phyloP scores from a whole-genome alignment of 1,140 invertebrate species.

The Brachionus asplanchnoidis region DNA sequence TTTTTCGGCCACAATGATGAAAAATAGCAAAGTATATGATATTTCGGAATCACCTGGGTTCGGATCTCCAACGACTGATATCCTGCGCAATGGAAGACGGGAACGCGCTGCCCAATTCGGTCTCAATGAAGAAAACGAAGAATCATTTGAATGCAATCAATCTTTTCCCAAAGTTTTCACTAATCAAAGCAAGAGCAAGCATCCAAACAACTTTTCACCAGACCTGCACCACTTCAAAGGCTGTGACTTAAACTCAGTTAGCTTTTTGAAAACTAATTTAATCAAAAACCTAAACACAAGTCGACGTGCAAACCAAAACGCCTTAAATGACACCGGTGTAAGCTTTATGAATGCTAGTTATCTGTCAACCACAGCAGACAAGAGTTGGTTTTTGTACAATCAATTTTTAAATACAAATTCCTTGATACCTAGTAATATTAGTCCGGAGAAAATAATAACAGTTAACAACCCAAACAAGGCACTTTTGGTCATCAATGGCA shows the following conservation, averaged over 20 bases:
- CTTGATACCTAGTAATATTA: slow-evolving; percentile 27
- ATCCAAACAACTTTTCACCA: slow-evolving; percentile 41
- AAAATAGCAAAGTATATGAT: slow-evolving; percentile 42
- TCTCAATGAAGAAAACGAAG: slow-evolving; percentile 43
- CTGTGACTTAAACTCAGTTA: slow-evolving; percentile 23
- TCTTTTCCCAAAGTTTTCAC: slow-evolving; percentile 49
- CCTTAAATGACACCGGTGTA: slow-evolving; percentile 43
- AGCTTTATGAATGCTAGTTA: slow-evolving; percentile 10
- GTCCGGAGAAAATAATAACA: slow-evolving; percentile 43
- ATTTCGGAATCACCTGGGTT: slow-evolving; percentile 46
- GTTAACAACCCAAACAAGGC: slow-evolving; percentile 56
- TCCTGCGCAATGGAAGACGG: slow-evolving; percentile 45
- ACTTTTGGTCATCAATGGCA: slow-evolving; percentile 53
- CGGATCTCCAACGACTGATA: slow-evolving; percentile 48
- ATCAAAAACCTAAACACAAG: slow-evolving; percentile 3
- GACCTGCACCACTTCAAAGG: slow-evolving; percentile 45
- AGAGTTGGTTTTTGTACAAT: slow-evolving; percentile 53
- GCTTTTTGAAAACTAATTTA: slow-evolving; percentile 7
- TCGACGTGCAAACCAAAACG: not conserved
- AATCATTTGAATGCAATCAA: slow-evolving; percentile 53
- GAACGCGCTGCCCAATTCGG: slow-evolving; percentile 49
- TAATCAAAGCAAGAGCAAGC: slow-evolving; percentile 41
- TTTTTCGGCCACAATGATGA: not conserved
- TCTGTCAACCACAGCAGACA: slow-evolving; percentile 44
- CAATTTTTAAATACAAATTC: slow-evolving; percentile 45